Percentiles rank a stretch among this genome's conserved stretches.
These are phyloP conservation scores for Gibbula magus DNA, from an alignment of 2,888 invertebrate species.

Conservation along the genomic window DNA sequence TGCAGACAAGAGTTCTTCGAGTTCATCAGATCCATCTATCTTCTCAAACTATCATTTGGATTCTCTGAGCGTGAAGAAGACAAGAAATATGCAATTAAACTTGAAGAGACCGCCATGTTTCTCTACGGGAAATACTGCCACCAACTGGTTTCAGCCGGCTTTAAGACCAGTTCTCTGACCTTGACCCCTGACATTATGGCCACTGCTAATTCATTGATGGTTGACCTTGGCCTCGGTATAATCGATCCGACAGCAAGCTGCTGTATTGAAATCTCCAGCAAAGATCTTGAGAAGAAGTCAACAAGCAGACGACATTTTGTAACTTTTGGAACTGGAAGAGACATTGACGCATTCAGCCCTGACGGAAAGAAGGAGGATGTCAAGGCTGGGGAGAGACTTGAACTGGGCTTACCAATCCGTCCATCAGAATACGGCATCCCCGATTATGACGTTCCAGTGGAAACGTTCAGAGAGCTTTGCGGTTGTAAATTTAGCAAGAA, in stretches of 20 bases:
- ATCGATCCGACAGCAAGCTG: slow-evolving; percentile 16
- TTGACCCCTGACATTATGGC: not conserved
- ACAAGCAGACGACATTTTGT: slow-evolving; percentile 3
- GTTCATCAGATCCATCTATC: slow-evolving; percentile 28
- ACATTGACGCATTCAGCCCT: not conserved
- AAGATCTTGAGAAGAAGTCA: slow-evolving; percentile 1
- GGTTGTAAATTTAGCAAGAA: slow-evolving; percentile 29
- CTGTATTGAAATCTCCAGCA: slow-evolving; percentile 9
- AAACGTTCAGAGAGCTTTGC: slow-evolving; percentile 29
- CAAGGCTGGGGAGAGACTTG: not conserved
- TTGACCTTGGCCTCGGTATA: slow-evolving; percentile 19
- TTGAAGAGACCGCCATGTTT: slow-evolving; percentile 26
- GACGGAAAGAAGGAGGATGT: not conserved
- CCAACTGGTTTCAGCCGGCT: slow-evolving; percentile 21
- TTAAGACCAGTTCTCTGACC: not conserved
- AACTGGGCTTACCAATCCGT: slow-evolving; percentile 31
- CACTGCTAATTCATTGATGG: slow-evolving; percentile 3
- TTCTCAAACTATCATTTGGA: slow-evolving; percentile 22
- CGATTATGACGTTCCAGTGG: slow-evolving; percentile 26
- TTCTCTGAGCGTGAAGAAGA: slow-evolving; percentile 29
- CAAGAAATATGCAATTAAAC: slow-evolving; percentile 5
- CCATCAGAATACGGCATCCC: slow-evolving; percentile 32
- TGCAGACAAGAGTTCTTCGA: slow-evolving; percentile 28
- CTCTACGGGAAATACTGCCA: slow-evolving; percentile 35
- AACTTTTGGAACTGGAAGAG: not conserved